Evolutionary conservation across 2,113 vertebrate genomes (phyloP).

Genomic region (Sander vitreus): DNA sequence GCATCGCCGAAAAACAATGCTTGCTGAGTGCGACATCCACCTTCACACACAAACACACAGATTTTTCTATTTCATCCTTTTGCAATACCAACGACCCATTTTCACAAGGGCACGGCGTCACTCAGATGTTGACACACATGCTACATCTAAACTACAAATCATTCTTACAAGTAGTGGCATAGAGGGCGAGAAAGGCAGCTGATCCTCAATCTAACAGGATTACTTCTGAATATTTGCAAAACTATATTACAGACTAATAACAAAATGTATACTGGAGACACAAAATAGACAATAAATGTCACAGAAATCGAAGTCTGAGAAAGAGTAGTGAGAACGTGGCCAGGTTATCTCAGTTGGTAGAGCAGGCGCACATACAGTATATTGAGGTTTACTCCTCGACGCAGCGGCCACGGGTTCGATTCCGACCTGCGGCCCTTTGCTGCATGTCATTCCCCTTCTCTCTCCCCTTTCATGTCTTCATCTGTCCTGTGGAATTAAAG

Average conservation of each 20-base stretch:
- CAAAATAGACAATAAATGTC: not conserved
- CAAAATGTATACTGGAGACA: not conserved
- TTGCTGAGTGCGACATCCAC: not conserved
- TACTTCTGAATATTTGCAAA: constrained; percentile 39
- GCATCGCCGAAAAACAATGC: not conserved
- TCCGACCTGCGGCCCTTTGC: too few species aligned
- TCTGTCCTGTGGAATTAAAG: too few species aligned
- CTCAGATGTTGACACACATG: not conserved
- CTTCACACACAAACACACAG: constrained; percentile 12
- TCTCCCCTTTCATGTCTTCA: too few species aligned
- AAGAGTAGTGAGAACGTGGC: not conserved
- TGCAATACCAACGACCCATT: constrained; percentile 5
- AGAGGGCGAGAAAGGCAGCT: not conserved
- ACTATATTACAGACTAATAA: constrained; percentile 26
- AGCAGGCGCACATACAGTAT: too few species aligned
- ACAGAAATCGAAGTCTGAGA: not conserved
- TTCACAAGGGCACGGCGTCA: constrained; percentile 1
- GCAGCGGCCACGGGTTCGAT: too few species aligned
- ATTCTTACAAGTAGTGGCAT: not conserved
- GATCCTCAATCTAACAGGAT: constrained; percentile 34
- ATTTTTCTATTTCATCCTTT: constrained; percentile 15
- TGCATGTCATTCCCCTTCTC: too few species aligned
- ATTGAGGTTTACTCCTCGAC: too few species aligned
- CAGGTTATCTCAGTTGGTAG: too few species aligned
- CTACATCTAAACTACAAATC: constrained; percentile 15